phyloP scores from a whole-genome alignment of 2,113 vertebrate genomes.

The Percopsis transmontana region DNA sequence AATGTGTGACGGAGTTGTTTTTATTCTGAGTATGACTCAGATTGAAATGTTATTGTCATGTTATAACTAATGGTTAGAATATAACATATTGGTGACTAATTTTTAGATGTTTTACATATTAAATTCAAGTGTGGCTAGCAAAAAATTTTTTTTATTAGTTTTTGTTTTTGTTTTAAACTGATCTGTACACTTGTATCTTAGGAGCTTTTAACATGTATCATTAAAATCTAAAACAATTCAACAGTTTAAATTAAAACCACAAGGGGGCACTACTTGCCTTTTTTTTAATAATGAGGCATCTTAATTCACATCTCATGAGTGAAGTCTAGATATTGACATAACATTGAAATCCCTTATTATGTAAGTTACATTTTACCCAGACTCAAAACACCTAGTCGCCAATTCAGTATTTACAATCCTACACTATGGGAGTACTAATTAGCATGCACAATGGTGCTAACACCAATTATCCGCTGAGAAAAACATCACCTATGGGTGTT shows the following conservation, averaged over 20 bases:
- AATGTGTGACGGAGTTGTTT: constrained; percentile 13
- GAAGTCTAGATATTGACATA: constrained; percentile 23
- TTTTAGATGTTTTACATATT: constrained; percentile 62
- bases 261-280: constrained; percentile 37
- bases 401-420: constrained; percentile 37
- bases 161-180: background rate
- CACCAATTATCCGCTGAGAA: constrained; percentile 44
- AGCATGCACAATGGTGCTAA: constrained; percentile 30
- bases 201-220: no score
- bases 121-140: constrained; percentile 46
- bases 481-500: constrained; percentile 34
- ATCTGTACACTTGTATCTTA: no score
- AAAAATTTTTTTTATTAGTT: background rate
- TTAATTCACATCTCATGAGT: constrained; percentile 15
- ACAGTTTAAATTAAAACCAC: no score
- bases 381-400: constrained; percentile 8
- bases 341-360: constrained; percentile 22
- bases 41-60: constrained; percentile 21
- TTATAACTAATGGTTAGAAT: constrained; percentile 14
- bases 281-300: constrained; percentile 27
- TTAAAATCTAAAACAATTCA: no score
- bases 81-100: background rate
- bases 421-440: constrained; percentile 35
- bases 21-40: constrained; percentile 16
- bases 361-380: constrained; percentile 32